phyloP scores from a whole-genome alignment of 2,113 vertebrate genomes.

The Nymphicus hollandicus region DNA sequence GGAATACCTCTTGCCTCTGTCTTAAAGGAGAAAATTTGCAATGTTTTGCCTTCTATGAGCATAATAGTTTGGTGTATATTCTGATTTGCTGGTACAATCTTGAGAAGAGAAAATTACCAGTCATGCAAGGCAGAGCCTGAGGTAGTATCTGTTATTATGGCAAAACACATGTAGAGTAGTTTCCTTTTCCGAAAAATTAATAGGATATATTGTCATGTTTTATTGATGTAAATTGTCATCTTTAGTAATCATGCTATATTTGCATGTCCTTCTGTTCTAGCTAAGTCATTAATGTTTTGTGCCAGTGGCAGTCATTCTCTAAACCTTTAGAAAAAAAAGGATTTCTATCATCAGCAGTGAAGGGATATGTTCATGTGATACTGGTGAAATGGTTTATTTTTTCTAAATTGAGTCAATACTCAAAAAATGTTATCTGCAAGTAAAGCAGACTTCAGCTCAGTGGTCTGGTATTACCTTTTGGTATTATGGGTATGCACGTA shows the following conservation, averaged over 20 bases:
- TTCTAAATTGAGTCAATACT: background rate
- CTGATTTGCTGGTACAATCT: background rate
- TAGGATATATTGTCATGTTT: background rate
- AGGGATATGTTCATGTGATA: background rate
- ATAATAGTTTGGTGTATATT: background rate
- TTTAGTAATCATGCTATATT: background rate
- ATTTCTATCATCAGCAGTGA: background rate
- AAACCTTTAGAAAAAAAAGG: background rate
- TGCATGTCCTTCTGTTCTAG: background rate
- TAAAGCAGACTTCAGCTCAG: background rate
- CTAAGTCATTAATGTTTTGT: background rate
- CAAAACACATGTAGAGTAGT: background rate
- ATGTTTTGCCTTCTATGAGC: background rate
- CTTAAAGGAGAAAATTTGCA: background rate
- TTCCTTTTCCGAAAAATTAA: background rate
- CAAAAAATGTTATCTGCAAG: background rate
- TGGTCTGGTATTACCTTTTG: background rate
- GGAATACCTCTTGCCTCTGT: background rate
- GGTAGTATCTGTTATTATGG: background rate
- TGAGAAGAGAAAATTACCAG: background rate
- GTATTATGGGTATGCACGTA: accelerated
- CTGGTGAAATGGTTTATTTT: background rate
- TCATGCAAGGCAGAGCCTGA: background rate
- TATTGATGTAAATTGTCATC: background rate
- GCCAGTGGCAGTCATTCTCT: background rate